These are phyloP conservation scores for Micropoecilia bifurca DNA, from an alignment of 2,797 vertebrate species.

Conservation along the genomic window DNA sequence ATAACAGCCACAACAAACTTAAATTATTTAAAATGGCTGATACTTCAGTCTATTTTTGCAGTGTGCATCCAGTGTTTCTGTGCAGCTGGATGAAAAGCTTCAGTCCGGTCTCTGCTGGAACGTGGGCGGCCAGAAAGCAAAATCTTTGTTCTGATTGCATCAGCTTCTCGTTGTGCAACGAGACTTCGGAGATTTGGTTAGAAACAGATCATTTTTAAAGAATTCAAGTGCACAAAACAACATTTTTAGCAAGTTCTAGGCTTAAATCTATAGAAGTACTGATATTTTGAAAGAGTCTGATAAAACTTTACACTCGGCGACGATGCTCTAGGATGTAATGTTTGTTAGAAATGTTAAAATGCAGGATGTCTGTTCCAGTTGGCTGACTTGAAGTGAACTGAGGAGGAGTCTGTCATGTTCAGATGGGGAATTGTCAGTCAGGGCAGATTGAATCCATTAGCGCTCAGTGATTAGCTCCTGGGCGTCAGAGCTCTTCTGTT, in stretches of 20 bases:
- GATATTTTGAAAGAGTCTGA: not conserved
- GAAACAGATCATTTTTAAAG: not conserved
- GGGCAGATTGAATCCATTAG: slow-evolving; percentile 72
- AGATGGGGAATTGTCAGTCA: slow-evolving; percentile 40
- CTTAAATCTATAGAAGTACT: not conserved
- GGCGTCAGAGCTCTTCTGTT: slow-evolving; percentile 52
- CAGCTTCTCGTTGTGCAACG: not conserved
- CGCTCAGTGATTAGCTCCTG: slow-evolving; percentile 37
- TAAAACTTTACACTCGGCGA: not conserved
- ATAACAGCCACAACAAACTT: not conserved
- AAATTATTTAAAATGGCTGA: not conserved
- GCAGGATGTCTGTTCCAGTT: slow-evolving; percentile 9
- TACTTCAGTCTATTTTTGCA: not conserved
- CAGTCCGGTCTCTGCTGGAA: not conserved
- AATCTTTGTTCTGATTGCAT: not conserved
- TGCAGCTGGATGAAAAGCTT: not conserved
- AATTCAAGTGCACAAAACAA: not conserved
- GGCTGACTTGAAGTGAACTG: slow-evolving; percentile 29
- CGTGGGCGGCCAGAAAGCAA: not conserved
- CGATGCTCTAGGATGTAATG: not conserved
- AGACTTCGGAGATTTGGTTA: not conserved
- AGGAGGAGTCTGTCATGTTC: slow-evolving; percentile 41
- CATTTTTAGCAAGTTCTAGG: not conserved
- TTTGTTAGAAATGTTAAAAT: slow-evolving; percentile 7
- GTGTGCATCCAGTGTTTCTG: not conserved